Conservation (phyloP, 2,888 invertebrate species). For the Leptinotarsa rubiginosa region DNA sequence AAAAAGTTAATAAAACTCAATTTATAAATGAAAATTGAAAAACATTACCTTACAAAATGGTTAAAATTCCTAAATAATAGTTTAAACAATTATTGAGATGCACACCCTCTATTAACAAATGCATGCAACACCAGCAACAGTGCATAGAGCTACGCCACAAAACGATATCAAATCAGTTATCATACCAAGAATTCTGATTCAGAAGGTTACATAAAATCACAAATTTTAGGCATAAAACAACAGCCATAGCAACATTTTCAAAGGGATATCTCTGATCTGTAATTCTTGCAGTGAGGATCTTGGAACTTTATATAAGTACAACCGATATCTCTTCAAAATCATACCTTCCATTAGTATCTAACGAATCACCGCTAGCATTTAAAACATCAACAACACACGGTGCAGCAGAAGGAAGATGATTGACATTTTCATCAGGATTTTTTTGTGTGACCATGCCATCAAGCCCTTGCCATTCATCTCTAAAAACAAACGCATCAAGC, state of each 20-base stretch:
- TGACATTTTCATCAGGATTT: constrained; percentile 75
- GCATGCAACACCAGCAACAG: background rate
- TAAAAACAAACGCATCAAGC: constrained; percentile 55
- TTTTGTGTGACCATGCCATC: constrained; percentile 80
- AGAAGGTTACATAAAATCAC: too few species aligned
- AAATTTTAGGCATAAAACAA: background rate
- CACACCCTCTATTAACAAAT: background rate
- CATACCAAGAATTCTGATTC: too few species aligned
- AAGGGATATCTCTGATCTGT: background rate
- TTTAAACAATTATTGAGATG: too few species aligned
- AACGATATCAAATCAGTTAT: too few species aligned
- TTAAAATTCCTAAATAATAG: too few species aligned
- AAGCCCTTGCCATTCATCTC: constrained; percentile 79
- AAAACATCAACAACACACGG: constrained; percentile 56
- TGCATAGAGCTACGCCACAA: too few species aligned
- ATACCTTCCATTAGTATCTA: constrained; percentile 65
- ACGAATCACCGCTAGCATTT: constrained; percentile 53
- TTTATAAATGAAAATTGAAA: too few species aligned
- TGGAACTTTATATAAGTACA: background rate
- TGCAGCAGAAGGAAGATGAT: constrained; percentile 65
- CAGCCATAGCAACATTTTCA: background rate
- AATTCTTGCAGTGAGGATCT: background rate
- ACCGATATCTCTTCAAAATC: constrained; percentile 30
- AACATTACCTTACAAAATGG: too few species aligned
- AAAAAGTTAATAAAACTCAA: too few species aligned